Evolutionary conservation across 2,888 invertebrate genomes (phyloP).

Genomic region (Coelopa pilipes): DNA sequence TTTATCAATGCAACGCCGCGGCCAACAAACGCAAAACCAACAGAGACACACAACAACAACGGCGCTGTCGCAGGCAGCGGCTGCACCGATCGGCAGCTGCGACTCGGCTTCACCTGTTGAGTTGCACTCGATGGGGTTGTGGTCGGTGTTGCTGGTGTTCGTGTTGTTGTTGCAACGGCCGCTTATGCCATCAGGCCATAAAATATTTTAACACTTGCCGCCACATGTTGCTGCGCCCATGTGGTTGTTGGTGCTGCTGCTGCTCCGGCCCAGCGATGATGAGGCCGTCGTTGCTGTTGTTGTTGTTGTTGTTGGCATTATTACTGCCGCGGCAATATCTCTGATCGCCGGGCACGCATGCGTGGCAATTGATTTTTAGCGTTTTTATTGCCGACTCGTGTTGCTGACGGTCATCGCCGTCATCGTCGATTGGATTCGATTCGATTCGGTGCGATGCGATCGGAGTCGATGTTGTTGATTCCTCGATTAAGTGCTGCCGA

Average conservation of each 20-base stretch:
- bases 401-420: background rate
- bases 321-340: too few relatives aligned
- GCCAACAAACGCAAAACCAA: too few relatives aligned
- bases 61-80: slow-evolving; percentile 13
- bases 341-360: background rate
- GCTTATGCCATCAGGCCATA: slow-evolving; percentile 10
- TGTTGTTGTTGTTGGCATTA: too few relatives aligned
- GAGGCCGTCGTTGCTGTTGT: too few relatives aligned
- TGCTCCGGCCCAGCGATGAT: background rate
- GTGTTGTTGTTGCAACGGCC: slow-evolving; percentile 9
- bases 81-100: slow-evolving; percentile 31
- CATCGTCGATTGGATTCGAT: slow-evolving; percentile 21
- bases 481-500: background rate
- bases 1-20: slow-evolving; percentile 43
- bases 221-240: background rate
- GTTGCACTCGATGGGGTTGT: background rate
- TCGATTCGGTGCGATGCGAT: background rate
- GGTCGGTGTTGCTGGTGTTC: slow-evolving; percentile 9
- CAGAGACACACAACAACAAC: slow-evolving; percentile 46
- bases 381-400: slow-evolving; percentile 7
- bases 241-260: slow-evolving; percentile 14
- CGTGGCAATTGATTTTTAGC: slow-evolving; percentile 19
- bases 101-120: slow-evolving; percentile 20
- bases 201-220: slow-evolving; percentile 27
- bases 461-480: slow-evolving; percentile 1